Conservation (phyloP, 2,113 vertebrate genomes). For the Regulus satrapa region DNA sequence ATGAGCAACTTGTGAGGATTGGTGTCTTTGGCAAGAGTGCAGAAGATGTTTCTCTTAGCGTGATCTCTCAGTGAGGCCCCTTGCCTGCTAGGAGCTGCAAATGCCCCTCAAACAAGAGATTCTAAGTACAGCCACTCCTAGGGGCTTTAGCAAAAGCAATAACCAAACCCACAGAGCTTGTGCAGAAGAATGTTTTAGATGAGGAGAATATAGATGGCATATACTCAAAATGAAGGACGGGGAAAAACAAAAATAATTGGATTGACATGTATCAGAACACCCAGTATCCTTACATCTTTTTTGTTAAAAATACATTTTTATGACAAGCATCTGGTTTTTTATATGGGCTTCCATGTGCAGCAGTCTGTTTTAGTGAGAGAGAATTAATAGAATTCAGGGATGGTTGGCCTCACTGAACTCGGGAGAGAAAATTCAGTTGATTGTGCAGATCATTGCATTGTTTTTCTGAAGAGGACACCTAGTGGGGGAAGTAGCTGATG, state of each 20-base stretch:
- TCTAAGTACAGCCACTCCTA: neutral
- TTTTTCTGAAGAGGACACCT: slow-evolving; percentile 29
- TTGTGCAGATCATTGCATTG: neutral
- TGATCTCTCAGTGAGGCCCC: neutral
- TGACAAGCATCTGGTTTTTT: neutral
- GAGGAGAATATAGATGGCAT: neutral
- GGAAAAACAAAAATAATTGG: neutral
- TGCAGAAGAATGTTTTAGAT: neutral
- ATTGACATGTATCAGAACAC: neutral
- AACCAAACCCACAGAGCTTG: neutral
- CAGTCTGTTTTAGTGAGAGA: neutral
- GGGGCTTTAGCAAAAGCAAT: neutral
- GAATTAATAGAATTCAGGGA: neutral
- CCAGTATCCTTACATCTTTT: neutral
- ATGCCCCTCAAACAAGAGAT: neutral
- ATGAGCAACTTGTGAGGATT: neutral
- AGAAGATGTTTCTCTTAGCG: neutral
- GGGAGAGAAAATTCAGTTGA: neutral
- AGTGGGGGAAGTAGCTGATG: neutral
- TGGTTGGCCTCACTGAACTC: neutral
- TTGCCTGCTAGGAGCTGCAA: neutral
- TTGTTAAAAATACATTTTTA: neutral
- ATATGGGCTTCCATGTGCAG: neutral
- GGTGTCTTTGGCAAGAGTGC: neutral
- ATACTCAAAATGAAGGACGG: neutral